Evolutionary conservation across 2,113 vertebrate species (phyloP), one percentile per base, ranked within the genome.

Genomic region (Anolis sagrei): DNA sequence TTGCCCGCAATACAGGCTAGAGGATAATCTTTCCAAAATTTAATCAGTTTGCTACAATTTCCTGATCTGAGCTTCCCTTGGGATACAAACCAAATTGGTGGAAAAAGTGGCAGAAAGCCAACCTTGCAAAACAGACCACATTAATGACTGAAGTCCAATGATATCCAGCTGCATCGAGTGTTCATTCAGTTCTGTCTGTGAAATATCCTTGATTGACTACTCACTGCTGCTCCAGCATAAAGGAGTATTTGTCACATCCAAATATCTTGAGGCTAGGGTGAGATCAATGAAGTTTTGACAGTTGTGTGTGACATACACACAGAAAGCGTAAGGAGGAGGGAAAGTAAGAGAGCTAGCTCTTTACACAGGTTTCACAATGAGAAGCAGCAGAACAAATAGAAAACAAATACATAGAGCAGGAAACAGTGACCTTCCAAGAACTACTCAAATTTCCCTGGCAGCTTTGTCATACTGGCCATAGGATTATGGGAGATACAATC

Each of bases 201-300:
- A 84, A 8, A 36, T 29, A 72, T 0, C 74, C 32, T 48, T 68
- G 79, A 74, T 51, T 58, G 44, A 86, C 84, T 83, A 77, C 1
- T 77, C 1, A 2, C 72, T 2, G 0, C 78, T 0, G 76, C 1
- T 2, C 76, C 68, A 2, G 21, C 14, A 73, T 51, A 86, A 80
- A 73, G 27, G 72, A 58, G 64, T 27, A 13, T 58, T 86, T 79
- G 77, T 86, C 80, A 58, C 32, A 29, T 70, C 77, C 0, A 7
- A 85, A 78, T 27, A 1, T 51, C 88, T 90, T 90, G 89, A 86
- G 93, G 93, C 86, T 89, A 64, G 83, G 66, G 69, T 2, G 89
- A 34, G 75, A 75, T 81, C 54, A 81, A 80, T 86, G 77, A 23
- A 49, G 69, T 32, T 32, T 73, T 86, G 36, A 83, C 82, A 75